Base-by-base conservation (phyloP, 2,888 invertebrate genomes). In the Priocnemis perturbator region DNA sequence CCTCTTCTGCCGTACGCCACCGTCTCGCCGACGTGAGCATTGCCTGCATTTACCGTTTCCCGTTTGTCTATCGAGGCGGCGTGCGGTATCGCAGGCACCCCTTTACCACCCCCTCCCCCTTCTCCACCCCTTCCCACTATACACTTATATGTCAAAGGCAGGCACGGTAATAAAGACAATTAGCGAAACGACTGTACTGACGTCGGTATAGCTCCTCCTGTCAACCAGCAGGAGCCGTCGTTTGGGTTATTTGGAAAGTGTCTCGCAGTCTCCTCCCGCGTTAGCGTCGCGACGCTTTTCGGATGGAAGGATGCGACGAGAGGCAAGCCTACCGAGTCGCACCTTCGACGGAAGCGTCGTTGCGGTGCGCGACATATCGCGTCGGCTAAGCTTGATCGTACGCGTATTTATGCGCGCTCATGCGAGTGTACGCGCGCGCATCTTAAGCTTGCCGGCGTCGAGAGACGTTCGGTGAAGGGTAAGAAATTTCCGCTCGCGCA, bases 21-120 rank as follows among this genome's bases (percentile, higher is more conserved):
- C 50, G 17, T 50, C 17, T 50, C 50, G n/a, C 19, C 50, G 19
- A 61, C 44, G 19, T 61, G 56, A 56, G 76, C 59, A 71, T 71
- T 67, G 69, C 69, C 17, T 67, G 73, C 67, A 78, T 76, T 76
- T 74, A 70, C 73, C 73, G 74, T 81, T 82, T 81, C 75, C 77
- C 79, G 81, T 81, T 81, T 81, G 78, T 77, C 83, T 76, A 83
- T 76, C 77, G 76, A 76, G 73, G 71, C 60, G 64, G 60, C 71
- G 73, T 75, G 70, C 73, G 66, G 53, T 70, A 60, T 67, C 60
- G 72, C 60, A 69, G 57, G 73, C 67, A 64, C 66, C 44, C 55
- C 45, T 19, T 15, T 21, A 57, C 59, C 14, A 61, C 69, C 67
- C 67, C 71, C 73, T 58, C 71, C 55, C 64, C 64, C 7, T 7